phyloP scores from a whole-genome alignment of 2,113 vertebrate species.

The Epinephelus lanceolatus region DNA sequence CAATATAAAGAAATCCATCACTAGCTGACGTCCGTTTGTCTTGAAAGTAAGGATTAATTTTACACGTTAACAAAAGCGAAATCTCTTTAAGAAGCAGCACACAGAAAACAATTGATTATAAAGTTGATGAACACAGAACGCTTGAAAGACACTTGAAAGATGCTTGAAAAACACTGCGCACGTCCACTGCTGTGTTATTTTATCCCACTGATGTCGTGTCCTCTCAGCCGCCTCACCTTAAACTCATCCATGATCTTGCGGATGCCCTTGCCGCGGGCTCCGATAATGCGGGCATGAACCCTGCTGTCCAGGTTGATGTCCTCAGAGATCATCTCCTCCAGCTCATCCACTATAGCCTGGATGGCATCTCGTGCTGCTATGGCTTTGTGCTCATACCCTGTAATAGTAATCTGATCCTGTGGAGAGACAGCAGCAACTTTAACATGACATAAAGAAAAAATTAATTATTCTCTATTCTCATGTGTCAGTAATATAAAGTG shows the following conservation, averaged over 20 bases:
- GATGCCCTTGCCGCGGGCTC: constrained; percentile 96
- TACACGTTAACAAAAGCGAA: too few relatives aligned
- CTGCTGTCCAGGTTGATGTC: constrained; percentile 95
- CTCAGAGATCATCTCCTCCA: constrained; percentile 98
- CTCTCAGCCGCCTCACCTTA: constrained; percentile 86
- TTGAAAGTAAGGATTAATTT: too few relatives aligned
- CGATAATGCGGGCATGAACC: constrained; percentile 97
- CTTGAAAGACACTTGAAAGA: background rate
- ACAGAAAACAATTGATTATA: too few relatives aligned
- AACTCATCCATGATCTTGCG: constrained; percentile 99
- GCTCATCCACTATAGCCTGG: constrained; percentile 92
- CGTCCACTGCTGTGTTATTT: background rate
- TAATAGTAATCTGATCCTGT: constrained; percentile 97
- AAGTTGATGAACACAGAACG: background rate
- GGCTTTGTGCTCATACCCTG: constrained; percentile 96
- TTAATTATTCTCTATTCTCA: background rate
- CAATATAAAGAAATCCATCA: too few relatives aligned
- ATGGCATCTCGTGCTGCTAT: constrained; percentile 95
- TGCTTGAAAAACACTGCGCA: background rate
- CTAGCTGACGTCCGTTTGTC: too few relatives aligned
- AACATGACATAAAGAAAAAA: background rate
- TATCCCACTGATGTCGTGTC: background rate
- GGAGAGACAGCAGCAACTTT: background rate
- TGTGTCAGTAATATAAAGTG: background rate
- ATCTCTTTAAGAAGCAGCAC: too few relatives aligned